Evolutionary conservation across 2,113 vertebrate species (phyloP).

Genomic region (Origma solitaria): DNA sequence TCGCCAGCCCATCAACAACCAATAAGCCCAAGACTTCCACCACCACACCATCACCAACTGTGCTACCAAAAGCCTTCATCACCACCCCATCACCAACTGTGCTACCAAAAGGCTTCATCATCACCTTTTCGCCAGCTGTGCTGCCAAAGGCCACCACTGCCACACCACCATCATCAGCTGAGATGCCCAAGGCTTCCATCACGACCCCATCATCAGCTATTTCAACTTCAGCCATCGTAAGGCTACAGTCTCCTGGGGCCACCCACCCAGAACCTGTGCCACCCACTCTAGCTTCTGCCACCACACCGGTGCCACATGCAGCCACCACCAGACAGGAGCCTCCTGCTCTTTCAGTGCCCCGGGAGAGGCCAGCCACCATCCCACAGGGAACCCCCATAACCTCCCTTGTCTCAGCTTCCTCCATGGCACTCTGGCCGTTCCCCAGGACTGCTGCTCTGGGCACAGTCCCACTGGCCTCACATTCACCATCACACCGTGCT

Average conservation of each 20-base stretch:
- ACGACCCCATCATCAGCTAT: background rate
- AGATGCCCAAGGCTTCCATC: background rate
- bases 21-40: rapidly evolving
- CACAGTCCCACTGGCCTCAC: background rate
- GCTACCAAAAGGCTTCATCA: rapidly evolving
- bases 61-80: rapidly evolving
- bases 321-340: background rate
- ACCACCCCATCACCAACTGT: rapidly evolving
- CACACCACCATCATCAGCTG: background rate
- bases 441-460: background rate
- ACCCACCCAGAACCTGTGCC: background rate
- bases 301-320: rapidly evolving
- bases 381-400: background rate
- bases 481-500: background rate
- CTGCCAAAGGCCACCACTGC: rapidly evolving
- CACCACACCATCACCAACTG: rapidly evolving
- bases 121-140: rapidly evolving
- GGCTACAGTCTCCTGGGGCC: background rate
- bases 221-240: background rate
- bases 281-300: background rate
- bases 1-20: rapidly evolving
- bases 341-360: background rate
- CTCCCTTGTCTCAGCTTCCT: background rate
- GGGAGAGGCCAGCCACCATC: background rate
- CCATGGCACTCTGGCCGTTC: rapidly evolving